phyloP scores from a whole-genome alignment of 2,797 vertebrate genomes.

The Coracias cyanogaster region DNA sequence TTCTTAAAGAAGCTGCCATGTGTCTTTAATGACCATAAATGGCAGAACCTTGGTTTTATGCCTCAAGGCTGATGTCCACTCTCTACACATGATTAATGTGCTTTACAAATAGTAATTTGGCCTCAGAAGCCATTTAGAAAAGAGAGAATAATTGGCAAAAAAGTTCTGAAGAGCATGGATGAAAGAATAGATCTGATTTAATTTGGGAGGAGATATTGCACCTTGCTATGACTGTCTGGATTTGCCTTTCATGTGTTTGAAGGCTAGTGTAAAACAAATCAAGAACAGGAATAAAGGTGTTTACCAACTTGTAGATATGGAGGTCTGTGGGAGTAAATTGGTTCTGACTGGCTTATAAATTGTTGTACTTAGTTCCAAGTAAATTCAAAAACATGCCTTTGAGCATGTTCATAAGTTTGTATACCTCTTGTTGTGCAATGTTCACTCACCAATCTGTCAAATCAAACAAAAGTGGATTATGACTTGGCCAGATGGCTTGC shows the following conservation, averaged over 20 bases:
- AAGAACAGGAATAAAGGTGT: neutral
- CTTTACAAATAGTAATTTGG: neutral
- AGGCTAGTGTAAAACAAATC: neutral
- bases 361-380: neutral
- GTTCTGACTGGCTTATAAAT: neutral
- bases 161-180: neutral
- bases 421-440: neutral
- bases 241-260: neutral
- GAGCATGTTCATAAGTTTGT: neutral
- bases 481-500: conserved; percentile 19
- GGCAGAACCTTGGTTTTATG: neutral
- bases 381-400: neutral
- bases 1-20: neutral
- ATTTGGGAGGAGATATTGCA: neutral
- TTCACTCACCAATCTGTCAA: neutral
- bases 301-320: neutral
- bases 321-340: neutral
- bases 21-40: neutral
- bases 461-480: conserved; percentile 21
- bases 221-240: neutral
- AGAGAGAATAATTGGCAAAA: neutral
- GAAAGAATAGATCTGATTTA: neutral
- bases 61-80: neutral
- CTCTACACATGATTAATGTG: neutral
- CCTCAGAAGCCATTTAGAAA: neutral